phyloP scores from a whole-genome alignment of 1,140 invertebrate species.

The Melanaphis sacchari region DNA sequence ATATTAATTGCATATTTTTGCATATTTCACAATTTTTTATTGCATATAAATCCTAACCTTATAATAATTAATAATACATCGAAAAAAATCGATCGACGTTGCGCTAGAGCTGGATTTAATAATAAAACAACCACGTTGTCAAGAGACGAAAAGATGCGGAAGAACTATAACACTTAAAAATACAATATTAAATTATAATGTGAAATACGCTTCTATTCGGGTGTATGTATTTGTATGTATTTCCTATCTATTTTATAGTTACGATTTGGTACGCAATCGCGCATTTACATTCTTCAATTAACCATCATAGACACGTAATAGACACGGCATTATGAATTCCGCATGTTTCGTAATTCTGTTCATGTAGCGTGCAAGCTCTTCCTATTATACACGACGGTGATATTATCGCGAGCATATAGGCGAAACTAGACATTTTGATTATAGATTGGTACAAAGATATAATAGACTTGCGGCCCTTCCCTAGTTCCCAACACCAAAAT shows the following conservation, averaged over 20 bases:
- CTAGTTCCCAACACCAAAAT: background rate
- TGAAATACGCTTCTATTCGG: background rate
- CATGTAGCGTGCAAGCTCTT: background rate
- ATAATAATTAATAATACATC: background rate
- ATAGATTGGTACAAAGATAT: background rate
- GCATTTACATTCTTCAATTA: background rate
- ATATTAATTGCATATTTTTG: too few species aligned
- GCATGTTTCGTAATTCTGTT: slow-evolving; percentile 1
- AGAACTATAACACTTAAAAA: background rate
- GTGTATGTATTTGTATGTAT: background rate
- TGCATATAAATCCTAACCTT: too few species aligned
- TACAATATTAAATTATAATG: slow-evolving; percentile 7
- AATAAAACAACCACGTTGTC: background rate
- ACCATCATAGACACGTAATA: background rate
- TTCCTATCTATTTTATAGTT: background rate
- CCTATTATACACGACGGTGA: background rate
- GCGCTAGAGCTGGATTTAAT: background rate
- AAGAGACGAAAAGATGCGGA: background rate
- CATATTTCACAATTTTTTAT: too few species aligned
- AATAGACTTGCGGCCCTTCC: background rate
- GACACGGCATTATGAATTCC: background rate
- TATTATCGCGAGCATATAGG: slow-evolving; percentile 11
- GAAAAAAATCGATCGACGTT: background rate
- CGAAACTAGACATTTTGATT: background rate
- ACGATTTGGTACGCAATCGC: background rate